Evolutionary conservation across 2,797 vertebrate genomes (phyloP).

Genomic region (Halcyon smyrnensis): DNA sequence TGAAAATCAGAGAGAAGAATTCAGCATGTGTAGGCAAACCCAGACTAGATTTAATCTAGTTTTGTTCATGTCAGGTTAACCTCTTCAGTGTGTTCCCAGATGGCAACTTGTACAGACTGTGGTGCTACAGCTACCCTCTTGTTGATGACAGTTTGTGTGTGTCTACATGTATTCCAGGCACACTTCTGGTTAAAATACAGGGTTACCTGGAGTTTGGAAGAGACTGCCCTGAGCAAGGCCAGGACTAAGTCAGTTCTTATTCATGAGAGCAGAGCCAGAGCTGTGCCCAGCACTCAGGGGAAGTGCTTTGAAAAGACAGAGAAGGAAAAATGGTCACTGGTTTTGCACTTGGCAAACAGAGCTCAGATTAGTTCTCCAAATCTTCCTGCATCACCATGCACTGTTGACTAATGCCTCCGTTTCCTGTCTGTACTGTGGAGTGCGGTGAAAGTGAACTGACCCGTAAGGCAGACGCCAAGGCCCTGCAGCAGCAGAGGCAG

Average conservation of each 20-base stretch:
- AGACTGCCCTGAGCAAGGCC: not conserved
- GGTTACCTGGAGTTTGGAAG: not conserved
- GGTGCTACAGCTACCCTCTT: not conserved
- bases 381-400: not conserved
- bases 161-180: not conserved
- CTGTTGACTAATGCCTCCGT: accelerated
- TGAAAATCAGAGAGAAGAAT: not conserved
- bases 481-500: not conserved
- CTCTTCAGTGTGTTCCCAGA: not conserved
- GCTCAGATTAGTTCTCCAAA: not conserved
- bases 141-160: not conserved
- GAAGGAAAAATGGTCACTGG: not conserved
- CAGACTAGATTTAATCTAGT: not conserved
- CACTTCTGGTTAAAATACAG: not conserved
- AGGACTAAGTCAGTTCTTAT: not conserved
- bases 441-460: not conserved
- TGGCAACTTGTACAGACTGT: not conserved
- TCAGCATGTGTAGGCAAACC: not conserved
- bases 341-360: not conserved
- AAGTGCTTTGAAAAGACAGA: not conserved
- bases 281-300: not conserved
- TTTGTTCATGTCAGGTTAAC: not conserved
- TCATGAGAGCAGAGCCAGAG: not conserved
- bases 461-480: not conserved
- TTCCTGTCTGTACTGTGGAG: accelerated